Conservation (phyloP, 53 echinoderm and acorn worm species). For the Crossaster papposus region DNA sequence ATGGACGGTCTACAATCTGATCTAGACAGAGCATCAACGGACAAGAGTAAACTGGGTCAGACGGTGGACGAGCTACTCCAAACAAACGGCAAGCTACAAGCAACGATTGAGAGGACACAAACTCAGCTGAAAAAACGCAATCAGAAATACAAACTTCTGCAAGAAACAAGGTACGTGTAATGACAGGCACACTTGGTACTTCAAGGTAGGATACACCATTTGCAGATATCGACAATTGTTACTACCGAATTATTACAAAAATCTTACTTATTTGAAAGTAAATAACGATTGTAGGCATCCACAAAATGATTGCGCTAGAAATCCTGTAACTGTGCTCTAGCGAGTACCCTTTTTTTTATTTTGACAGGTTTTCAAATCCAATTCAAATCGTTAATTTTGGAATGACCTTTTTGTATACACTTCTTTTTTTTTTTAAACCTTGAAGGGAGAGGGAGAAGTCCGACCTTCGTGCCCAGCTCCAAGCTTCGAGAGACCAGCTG, state of each 20-base stretch:
- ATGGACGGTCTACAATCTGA: constrained; percentile 59
- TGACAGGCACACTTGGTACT: not conserved
- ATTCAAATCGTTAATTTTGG: not conserved
- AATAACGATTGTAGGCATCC: too few species aligned
- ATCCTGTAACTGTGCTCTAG: too few species aligned
- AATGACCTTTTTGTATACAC: not conserved
- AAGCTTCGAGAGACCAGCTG: constrained; percentile 57
- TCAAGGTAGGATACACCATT: too few species aligned
- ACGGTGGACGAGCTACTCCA: constrained; percentile 66
- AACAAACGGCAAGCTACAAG: constrained; percentile 72
- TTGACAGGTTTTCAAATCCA: too few species aligned
- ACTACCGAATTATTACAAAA: too few species aligned
- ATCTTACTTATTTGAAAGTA: too few species aligned
- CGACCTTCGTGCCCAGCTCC: constrained; percentile 50
- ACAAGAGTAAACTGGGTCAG: constrained; percentile 62
- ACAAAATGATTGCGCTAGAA: too few species aligned
- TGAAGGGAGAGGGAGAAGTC: constrained; percentile 70
- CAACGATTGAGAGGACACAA: constrained; percentile 67
- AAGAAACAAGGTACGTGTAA: constrained; percentile 70
- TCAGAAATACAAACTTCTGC: constrained; percentile 69
- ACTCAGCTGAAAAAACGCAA: constrained; percentile 66
- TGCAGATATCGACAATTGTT: too few species aligned
- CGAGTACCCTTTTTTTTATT: too few species aligned
- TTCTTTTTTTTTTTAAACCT: not conserved
- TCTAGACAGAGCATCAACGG: constrained; percentile 49